Base-by-base conservation (phyloP, 2,888 invertebrate species). In the Acleris holmiana region DNA sequence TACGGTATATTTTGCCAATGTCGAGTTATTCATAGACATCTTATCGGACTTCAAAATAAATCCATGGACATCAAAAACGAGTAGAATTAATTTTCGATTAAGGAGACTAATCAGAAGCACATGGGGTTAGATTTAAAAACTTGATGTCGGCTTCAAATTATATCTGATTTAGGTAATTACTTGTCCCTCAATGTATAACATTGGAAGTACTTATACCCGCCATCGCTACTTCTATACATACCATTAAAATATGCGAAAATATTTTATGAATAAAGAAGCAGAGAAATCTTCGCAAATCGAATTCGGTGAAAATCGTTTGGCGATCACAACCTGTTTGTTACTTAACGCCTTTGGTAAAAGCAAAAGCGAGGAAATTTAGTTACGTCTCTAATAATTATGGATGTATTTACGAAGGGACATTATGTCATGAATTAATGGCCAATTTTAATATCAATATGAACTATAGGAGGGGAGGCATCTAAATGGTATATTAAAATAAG, bases 261-360 rank as follows among this genome's bases (percentile, higher is more conserved):
- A 55, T 54, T 64, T 61, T 53, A 68, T 73, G 77, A 77, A 76
- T 78, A 79, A 73, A 69, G 68, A 74, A 74, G 70, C 69, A 71
- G 79, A 76, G 80, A 80, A 79, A 80, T 76, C 77, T 71, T 69
- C 65, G 65, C 57, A 67, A 61, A 67, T 64, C 65, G 65, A 60
- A 55, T 65, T 70, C 74, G 78, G 81, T 83, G 80, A 77, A 61
- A 66, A 66, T 67, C 57, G 55, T 50, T 35, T 35, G 35, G 35
- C 48, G 56, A 65, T 77, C 73, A 65, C 59, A 59, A 85, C 85
- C 84, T 76, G 86, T 86, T 79, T 73, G 80, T 86, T 89, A 86
- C 80, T 72, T 77, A 85, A 88, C 67, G 68, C 72, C 68, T 73
- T 75, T 65, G 69, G 72, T 73, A 75, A 76, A 41, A 44, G 44